Evolutionary conservation across 2,797 vertebrate genomes (phyloP).

Genomic region (Anabacerthia variegaticeps): DNA sequence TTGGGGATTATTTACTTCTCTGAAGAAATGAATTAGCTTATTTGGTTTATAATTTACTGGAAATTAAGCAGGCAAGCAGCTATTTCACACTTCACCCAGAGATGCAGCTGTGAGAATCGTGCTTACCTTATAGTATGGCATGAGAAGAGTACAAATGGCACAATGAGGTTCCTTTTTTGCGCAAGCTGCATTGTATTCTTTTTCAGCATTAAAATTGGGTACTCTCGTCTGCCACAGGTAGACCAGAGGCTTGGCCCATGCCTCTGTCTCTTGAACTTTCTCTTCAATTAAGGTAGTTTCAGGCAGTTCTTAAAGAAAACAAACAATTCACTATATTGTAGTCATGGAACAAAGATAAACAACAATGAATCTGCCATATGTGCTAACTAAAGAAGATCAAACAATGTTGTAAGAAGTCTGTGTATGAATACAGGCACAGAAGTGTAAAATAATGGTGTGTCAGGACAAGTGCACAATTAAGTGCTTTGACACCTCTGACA

Average conservation of each 20-base stretch:
- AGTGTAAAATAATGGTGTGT: neutral
- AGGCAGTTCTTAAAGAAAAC: slow-evolving; percentile 79
- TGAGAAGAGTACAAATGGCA: slow-evolving; percentile 92
- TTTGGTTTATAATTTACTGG: neutral
- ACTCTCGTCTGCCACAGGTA: slow-evolving; percentile 90
- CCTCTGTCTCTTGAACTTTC: slow-evolving; percentile 84
- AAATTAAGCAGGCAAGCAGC: neutral
- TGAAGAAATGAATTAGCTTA: neutral
- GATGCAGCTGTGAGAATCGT: neutral
- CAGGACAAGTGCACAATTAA: neutral
- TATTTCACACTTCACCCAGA: neutral
- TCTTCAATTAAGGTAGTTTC: slow-evolving; percentile 80
- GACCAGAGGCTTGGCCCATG: slow-evolving; percentile 91
- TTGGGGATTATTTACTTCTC: neutral
- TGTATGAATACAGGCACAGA: neutral
- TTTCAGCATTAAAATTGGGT: slow-evolving; percentile 86
- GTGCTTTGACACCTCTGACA: neutral
- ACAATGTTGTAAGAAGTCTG: neutral
- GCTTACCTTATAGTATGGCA: slow-evolving; percentile 92
- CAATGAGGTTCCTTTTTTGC: slow-evolving; percentile 87
- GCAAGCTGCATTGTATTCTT: slow-evolving; percentile 86
- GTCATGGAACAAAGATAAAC: neutral
- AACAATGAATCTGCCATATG: neutral
- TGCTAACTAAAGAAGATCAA: neutral
- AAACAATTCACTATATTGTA: neutral